Evolutionary conservation across 2,113 vertebrate genomes (phyloP).

Genomic region (Ascaphus truei): DNA sequence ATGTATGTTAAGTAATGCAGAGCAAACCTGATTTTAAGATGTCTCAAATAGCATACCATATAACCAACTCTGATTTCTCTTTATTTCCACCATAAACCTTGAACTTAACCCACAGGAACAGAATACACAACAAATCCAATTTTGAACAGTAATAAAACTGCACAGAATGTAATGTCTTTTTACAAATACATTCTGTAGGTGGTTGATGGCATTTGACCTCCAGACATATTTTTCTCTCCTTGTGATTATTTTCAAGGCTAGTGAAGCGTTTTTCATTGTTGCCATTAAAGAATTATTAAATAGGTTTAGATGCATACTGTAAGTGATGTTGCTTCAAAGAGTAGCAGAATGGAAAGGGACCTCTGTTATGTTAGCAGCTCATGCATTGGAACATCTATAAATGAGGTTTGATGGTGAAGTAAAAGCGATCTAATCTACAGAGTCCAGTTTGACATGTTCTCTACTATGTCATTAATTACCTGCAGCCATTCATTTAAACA

Average conservation of each 20-base stretch:
- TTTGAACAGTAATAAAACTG: not conserved
- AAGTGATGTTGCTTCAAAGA: not conserved
- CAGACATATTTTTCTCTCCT: not conserved
- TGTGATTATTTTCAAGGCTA: not conserved
- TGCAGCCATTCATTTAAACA: no score
- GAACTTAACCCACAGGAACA: not conserved
- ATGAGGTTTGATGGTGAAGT: no score
- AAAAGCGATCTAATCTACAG: no score
- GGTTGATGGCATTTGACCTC: not conserved
- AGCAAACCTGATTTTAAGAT: no score
- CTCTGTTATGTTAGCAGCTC: not conserved
- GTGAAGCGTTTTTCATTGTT: not conserved
- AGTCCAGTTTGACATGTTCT: no score
- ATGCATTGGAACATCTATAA: not conserved
- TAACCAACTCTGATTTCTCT: not conserved
- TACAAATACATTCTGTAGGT: not conserved
- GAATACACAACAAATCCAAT: not conserved
- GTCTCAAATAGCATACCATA: no score
- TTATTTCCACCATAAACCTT: constrained; percentile 1
- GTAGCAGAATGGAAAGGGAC: not conserved
- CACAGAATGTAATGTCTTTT: not conserved
- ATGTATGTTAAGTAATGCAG: no score
- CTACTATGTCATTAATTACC: no score
- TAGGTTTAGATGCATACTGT: not conserved
- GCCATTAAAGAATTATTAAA: not conserved